phyloP scores from a whole-genome alignment of 2,797 vertebrate genomes.

The Heteromormyrus szaboi region DNA sequence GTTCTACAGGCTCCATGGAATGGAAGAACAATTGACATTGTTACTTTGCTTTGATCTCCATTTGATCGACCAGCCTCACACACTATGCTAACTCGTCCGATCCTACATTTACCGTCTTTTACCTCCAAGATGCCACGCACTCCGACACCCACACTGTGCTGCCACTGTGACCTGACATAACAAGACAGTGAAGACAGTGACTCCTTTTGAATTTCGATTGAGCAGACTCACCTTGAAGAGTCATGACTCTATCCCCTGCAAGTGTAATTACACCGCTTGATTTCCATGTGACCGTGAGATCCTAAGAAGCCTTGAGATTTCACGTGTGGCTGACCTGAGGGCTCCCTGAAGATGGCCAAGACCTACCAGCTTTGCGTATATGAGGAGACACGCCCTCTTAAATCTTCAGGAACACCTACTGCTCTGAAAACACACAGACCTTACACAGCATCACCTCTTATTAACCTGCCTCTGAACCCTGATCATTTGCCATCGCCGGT shows the following conservation, averaged over 20 bases:
- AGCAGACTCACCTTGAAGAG: not conserved
- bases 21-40: not conserved
- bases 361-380: not conserved
- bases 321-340: not conserved
- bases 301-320: not conserved
- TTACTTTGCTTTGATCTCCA: not conserved
- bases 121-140: not conserved
- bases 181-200: not conserved
- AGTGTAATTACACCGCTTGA: not conserved
- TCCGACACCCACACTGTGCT: not conserved
- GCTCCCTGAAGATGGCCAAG: not conserved
- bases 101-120: not conserved
- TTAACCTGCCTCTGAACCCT: not conserved
- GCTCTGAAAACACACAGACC: not conserved
- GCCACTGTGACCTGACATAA: not conserved
- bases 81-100: not conserved
- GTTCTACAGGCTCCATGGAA: not conserved
- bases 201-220: not conserved
- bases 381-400: not conserved
- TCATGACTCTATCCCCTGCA: not conserved
- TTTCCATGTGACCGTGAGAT: not conserved
- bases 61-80: not conserved
- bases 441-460: not conserved
- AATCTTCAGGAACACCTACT: not conserved
- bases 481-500: not conserved